Evolutionary conservation across 2,888 invertebrate species (phyloP), one percentile per base, ranked within the genome.

Genomic region (Branchinecta sandiegonensis): DNA sequence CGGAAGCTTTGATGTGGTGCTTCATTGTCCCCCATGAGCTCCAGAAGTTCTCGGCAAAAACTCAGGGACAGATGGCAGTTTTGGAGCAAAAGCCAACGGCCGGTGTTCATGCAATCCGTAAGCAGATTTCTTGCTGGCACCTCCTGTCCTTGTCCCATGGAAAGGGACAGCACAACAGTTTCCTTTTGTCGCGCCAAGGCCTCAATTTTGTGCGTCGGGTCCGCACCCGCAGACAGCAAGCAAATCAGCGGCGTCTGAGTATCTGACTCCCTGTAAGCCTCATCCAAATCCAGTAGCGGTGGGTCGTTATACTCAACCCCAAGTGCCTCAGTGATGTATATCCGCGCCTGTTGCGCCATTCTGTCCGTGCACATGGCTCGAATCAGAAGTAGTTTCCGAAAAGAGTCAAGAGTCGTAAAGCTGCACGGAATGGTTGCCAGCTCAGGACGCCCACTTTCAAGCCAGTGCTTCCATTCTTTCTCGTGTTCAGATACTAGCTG

Each of bases 81-180:
- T 80, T 96, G 95, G 9, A 96, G 81, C 11, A 96, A 81, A 1
- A 95, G 91, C 95, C 95, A 96, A 13, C 91, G 89, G 0, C 96
- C 95, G 72, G 79, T 77, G 5, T 76, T 72, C 88, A 90, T 89
- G 0, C 88, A 86, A 72, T 89, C 86, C 64, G 84, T 83, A 74
- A 93, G 87, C 81, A 92, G 84, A 75, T 87, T 85, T 46, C 92
- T 83, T 0, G 93, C 93, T 71, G 89, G 90, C 75, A 88, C 80
- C 76, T 88, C 96, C 80, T 96, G 95, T 0, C 95, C 96, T 82
- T 96, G 96, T 4, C 96, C 96, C 95, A 96, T 95, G 8, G 95
- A 96, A 8, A 96, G 92, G 0, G 90, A 86, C 76, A 88, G 87
- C 46, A 74, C 80, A 93, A 93, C 83, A 69, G 90, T 87, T 74